Percentiles rank a stretch among this genome's conserved stretches.
These are phyloP conservation scores for Archips crataeganus DNA, from an alignment of 2,888 invertebrate genomes.

Conservation along the genomic window DNA sequence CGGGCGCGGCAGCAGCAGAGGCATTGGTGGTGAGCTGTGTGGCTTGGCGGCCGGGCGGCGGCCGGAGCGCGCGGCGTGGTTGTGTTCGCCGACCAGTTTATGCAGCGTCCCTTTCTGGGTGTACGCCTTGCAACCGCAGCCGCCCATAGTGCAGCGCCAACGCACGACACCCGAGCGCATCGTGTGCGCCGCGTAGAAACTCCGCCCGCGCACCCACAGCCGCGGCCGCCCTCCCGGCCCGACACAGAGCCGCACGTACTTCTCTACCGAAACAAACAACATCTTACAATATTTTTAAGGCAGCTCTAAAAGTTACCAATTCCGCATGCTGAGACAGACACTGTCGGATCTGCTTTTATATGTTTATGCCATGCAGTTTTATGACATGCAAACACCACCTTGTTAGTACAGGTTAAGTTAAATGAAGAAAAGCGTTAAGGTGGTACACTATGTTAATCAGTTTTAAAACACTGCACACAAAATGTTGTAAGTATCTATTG, in stretches of 20 bases:
- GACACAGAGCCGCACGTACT: constrained; percentile 75
- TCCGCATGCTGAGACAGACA: not conserved
- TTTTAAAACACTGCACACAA: constrained; percentile 33
- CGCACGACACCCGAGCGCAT: constrained; percentile 82
- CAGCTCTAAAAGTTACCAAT: not conserved
- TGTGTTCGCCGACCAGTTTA: constrained; percentile 80
- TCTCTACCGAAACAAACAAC: constrained; percentile 62
- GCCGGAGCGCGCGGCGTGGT: constrained; percentile 74
- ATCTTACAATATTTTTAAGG: constrained; percentile 40
- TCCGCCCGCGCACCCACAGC: constrained; percentile 80
- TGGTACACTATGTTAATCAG: constrained; percentile 30
- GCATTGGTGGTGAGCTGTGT: constrained; percentile 60
- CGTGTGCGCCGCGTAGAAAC: constrained; percentile 82
- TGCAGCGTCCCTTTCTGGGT: constrained; percentile 78
- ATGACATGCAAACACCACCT: constrained; percentile 19
- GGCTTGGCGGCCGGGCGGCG: constrained; percentile 59
- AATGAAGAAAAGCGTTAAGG: constrained; percentile 22
- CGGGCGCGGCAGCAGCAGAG: constrained; percentile 68
- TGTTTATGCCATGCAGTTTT: not conserved
- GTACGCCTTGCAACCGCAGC: constrained; percentile 81
- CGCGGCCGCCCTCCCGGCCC: constrained; percentile 80
- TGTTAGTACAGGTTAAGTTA: constrained; percentile 21
- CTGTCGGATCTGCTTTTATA: not conserved
- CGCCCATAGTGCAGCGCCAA: constrained; percentile 83
- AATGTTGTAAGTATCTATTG: constrained; percentile 17